A percentile compares a stretch with the other conserved stretches of the same genome.
phyloP scores from a whole-genome alignment of 1,140 invertebrate species.

The Drosophila jambulina region DNA sequence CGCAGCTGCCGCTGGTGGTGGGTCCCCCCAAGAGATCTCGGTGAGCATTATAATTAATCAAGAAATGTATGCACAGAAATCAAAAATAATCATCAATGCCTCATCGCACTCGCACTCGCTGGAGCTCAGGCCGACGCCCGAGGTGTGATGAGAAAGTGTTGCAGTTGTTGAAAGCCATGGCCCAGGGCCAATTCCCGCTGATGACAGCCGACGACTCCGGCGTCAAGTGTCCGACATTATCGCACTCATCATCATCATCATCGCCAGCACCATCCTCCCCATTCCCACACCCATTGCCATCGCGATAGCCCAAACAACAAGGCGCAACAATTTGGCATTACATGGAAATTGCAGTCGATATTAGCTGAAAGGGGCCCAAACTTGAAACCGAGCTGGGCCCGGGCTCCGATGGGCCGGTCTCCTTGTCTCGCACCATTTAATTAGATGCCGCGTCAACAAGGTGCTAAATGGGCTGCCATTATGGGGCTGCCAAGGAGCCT shows the following conservation, averaged over 20 bases:
- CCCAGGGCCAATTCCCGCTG: constrained; percentile 35
- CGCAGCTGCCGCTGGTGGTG: constrained; percentile 64
- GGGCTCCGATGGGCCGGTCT: constrained; percentile 27
- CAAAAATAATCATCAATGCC: constrained; percentile 77
- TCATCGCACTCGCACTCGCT: constrained; percentile 15
- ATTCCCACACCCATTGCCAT: constrained; percentile 23
- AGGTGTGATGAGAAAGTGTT: constrained; percentile 68
- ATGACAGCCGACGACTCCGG: constrained; percentile 26
- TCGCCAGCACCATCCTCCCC: constrained; percentile 10
- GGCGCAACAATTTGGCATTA: constrained; percentile 81
- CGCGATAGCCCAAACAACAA: constrained; percentile 52
- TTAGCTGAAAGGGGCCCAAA: constrained; percentile 47
- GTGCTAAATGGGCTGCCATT: constrained; percentile 80
- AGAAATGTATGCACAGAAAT: constrained; percentile 73
- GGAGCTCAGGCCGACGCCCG: constrained; percentile 23
- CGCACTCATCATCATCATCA: constrained; percentile 50
- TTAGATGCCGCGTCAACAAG: constrained; percentile 84
- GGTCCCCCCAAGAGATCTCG: constrained; percentile 24
- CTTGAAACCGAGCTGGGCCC: constrained; percentile 15
- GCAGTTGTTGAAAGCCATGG: constrained; percentile 49
- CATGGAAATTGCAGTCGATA: constrained; percentile 73
- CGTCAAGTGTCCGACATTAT: constrained; percentile 51
- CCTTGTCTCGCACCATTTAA: constrained; percentile 64
- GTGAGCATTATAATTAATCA: constrained; percentile 77
- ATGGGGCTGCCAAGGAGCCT: constrained; percentile 27